A percentile compares a stretch with the other conserved stretches of the same genome.
Conservation (phyloP, 2,888 invertebrate species). For the Phortica okadai region DNA sequence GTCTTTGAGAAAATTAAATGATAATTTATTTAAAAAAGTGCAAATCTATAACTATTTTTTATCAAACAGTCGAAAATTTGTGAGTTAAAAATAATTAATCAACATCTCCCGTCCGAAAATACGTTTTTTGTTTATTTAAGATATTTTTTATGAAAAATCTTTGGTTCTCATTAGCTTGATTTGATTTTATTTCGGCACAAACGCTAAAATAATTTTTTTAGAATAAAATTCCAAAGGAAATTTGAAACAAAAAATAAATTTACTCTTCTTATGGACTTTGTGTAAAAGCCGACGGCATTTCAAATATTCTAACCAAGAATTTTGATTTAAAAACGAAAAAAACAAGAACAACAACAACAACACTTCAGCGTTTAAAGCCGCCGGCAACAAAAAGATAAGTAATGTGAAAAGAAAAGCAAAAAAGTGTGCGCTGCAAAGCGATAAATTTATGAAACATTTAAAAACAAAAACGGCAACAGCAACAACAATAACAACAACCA, state of each 20-base stretch:
- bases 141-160: no score
- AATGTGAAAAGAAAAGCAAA: background rate
- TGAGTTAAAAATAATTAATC: no score
- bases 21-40: no score
- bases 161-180: no score
- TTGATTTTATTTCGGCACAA: no score
- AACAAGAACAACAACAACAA: background rate
- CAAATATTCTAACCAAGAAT: conserved; percentile 4
- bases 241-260: background rate
- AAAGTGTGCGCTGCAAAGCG: background rate
- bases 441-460: conserved; percentile 21
- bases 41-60: no score
- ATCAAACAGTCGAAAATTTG: no score
- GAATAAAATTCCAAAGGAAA: background rate
- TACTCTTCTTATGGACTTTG: background rate
- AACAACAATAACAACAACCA: conserved; percentile 12
- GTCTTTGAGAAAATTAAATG: no score
- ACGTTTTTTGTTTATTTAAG: no score
- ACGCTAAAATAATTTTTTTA: no score
- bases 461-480: background rate
- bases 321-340: background rate
- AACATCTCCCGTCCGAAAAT: no score
- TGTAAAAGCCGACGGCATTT: background rate
- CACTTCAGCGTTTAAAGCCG: background rate
- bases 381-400: background rate